Conservation (phyloP, 2,113 vertebrate species). For the Cettia cetti region DNA sequence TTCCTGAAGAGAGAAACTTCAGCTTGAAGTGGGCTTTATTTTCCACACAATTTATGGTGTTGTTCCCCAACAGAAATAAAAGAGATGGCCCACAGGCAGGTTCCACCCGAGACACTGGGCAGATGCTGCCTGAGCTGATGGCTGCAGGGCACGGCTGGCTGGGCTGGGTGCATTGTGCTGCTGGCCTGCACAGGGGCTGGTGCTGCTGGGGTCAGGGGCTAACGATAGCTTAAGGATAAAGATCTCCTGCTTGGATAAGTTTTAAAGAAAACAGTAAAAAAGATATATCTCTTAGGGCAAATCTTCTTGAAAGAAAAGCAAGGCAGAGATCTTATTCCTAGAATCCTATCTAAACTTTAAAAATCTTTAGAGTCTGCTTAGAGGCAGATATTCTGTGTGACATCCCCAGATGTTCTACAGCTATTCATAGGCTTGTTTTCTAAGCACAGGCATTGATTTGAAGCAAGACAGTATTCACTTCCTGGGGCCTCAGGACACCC, state of each 20-base stretch:
- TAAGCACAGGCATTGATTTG: neutral
- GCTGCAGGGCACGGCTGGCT: neutral
- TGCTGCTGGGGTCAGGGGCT: fast-evolving
- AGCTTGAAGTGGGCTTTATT: neutral
- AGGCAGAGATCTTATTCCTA: neutral
- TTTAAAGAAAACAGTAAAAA: neutral
- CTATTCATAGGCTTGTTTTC: neutral
- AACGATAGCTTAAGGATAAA: no score
- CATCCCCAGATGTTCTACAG: neutral
- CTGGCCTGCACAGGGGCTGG: neutral
- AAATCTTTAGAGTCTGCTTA: neutral
- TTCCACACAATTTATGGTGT: neutral
- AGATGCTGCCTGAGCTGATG: neutral
- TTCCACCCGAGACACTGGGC: neutral
- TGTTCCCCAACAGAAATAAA: neutral
- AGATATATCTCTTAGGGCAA: neutral
- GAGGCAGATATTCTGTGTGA: neutral
- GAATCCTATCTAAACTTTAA: neutral
- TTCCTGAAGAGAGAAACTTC: neutral
- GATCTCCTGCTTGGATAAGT: neutral
- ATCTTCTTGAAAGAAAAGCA: neutral
- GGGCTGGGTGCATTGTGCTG: fast-evolving
- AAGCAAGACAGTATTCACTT: neutral
- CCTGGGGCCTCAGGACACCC: neutral
- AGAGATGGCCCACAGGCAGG: neutral